A percentile compares a stretch with the other conserved stretches of the same genome.
Evolutionary conservation across 2,113 vertebrate species (phyloP).

Genomic region (Menura novaehollandiae): DNA sequence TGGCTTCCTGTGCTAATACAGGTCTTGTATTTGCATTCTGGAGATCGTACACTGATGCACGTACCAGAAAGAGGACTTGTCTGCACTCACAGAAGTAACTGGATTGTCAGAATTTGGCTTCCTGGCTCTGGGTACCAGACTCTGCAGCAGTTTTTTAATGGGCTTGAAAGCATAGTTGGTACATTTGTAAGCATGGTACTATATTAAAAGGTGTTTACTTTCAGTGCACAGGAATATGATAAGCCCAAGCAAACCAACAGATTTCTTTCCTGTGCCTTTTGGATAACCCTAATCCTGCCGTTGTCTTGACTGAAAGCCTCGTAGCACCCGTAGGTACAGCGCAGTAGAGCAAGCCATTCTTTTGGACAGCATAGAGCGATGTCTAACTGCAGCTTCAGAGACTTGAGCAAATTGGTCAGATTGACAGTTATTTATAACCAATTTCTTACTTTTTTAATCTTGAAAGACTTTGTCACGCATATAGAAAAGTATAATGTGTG

Average conservation of each 20-base stretch:
- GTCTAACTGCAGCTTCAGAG: conserved; percentile 27
- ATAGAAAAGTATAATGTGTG: neutral
- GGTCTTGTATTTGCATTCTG: neutral
- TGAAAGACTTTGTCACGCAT: conserved; percentile 19
- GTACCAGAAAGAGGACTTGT: neutral
- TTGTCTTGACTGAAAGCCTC: conserved; percentile 56
- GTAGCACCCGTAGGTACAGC: neutral
- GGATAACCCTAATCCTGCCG: neutral
- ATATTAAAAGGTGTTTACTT: neutral
- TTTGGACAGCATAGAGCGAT: neutral
- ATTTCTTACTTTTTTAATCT: conserved; percentile 20
- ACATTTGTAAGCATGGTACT: neutral
- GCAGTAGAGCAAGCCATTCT: conserved; percentile 6
- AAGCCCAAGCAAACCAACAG: neutral
- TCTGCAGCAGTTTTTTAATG: neutral
- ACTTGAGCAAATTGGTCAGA: conserved; percentile 19
- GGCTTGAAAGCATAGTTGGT: neutral
- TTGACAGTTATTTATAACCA: neutral
- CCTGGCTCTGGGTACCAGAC: neutral
- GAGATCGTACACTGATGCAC: neutral
- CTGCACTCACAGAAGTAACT: neutral
- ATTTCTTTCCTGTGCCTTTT: neutral
- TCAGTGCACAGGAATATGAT: neutral
- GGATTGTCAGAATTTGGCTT: neutral
- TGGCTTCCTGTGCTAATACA: neutral